Conservation (phyloP, 2,888 invertebrate species). For the Prenolepis imparis region DNA sequence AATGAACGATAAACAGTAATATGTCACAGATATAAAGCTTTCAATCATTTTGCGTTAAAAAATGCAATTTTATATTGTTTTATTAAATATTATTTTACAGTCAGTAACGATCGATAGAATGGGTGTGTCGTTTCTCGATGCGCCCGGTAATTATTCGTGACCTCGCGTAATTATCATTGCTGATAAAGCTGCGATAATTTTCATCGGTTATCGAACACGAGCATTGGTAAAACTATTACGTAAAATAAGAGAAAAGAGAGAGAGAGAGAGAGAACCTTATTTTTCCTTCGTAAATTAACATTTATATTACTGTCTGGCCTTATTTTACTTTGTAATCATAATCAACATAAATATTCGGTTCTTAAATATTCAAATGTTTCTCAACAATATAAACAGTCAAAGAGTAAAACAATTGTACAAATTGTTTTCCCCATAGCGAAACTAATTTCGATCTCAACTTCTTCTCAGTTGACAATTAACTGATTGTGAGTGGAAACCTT, state of each 20-base stretch:
- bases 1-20: neutral
- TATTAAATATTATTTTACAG: slow-evolving; percentile 29
- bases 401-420: neutral
- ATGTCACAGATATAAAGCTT: neutral
- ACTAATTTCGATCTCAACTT: neutral
- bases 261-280: neutral
- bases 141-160: slow-evolving; percentile 40
- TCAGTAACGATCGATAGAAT: slow-evolving; percentile 3
- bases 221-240: neutral
- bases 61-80: neutral
- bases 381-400: neutral
- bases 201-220: slow-evolving; percentile 23
- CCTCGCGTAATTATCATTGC: slow-evolving; percentile 41
- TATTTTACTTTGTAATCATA: slow-evolving; percentile 16
- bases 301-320: neutral
- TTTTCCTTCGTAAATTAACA: slow-evolving; percentile 16
- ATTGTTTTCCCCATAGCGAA: neutral
- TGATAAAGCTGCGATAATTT: slow-evolving; percentile 30
- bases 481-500: neutral
- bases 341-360: neutral
- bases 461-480: neutral
- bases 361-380: neutral
- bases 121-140: slow-evolving; percentile 11
- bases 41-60: slow-evolving; percentile 2
- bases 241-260: neutral